Base-by-base conservation (phyloP, 2,797 vertebrate species). In the Rousettus madagascariensis region DNA sequence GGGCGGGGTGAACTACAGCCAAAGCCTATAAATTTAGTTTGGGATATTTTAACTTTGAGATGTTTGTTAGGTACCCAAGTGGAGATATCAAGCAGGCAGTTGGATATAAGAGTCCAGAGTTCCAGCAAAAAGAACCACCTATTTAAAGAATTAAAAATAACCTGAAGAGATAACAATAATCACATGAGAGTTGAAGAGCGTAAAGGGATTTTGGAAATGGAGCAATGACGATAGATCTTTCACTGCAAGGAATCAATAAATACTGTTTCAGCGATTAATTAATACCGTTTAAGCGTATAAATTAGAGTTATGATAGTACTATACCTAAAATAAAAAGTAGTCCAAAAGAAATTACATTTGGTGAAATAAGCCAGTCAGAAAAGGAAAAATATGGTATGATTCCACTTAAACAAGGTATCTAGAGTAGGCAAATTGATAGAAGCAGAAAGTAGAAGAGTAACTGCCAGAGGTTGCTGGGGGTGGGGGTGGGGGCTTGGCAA, bases 71-170 rank as follows among this genome's bases (percentile, higher is more conserved):
- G n/a, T 26, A n/a, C 15, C 49, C 49, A 33, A 63, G 36, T n/a
- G 3, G 68, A 38, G 30, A 51, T 24, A 57, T 17, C 51, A 84
- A 80, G 43, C 59, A 80, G 55, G 19, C 3, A 68, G 41, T 19
- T 93, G 55, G 19, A 13, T 15, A 1, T 19, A 24, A 1, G 49
- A 49, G 53, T 65, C 63, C 78, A 63, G 24, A 38, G 17, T 30
- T 95, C 16, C 19, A 26, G 8, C 13, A 69, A 66, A 41, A 17
- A 86, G 10, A 63, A 79, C 2, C 4, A 68, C n/a, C 41, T 61
- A 43, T 61, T 55, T 36, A 63, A 90, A 95, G 33, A 41, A 38
- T 15, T 88, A 59, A 88, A 86, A 95, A 92, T 92, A 77, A 22
- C 26, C 43, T 69, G 24, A 66, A 86, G 33, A 80, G 46, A 49